Evolutionary conservation across 2,113 vertebrate genomes (phyloP).

Genomic region (Raja brachyura): DNA sequence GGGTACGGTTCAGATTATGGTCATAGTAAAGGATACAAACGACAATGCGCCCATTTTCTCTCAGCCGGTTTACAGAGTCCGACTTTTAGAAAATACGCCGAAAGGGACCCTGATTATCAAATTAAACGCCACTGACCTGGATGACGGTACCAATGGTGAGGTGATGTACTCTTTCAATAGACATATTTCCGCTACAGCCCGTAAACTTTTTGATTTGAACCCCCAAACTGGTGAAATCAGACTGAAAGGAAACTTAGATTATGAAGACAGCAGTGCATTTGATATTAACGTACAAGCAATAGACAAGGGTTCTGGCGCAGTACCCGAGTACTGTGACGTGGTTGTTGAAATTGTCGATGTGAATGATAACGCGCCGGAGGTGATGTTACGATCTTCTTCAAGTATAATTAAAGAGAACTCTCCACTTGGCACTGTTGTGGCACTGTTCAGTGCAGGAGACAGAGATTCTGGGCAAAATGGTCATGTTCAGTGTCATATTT

Average conservation of each 20-base stretch:
- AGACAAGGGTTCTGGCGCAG: conserved; percentile 58
- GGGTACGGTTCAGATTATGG: conserved; percentile 53
- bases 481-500: conserved; percentile 32
- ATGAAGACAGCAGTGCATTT: conserved; percentile 56
- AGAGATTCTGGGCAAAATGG: conserved; percentile 38
- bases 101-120: conserved; percentile 51
- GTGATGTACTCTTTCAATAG: conserved; percentile 63
- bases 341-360: conserved; percentile 63
- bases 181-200: conserved; percentile 55
- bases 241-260: conserved; percentile 60
- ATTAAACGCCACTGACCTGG: conserved; percentile 59
- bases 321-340: conserved; percentile 63
- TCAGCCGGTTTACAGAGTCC: conserved; percentile 59
- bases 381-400: conserved; percentile 62
- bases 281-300: conserved; percentile 68
- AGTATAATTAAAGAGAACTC: conserved; percentile 63
- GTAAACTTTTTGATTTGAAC: conserved; percentile 58
- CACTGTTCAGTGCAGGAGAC: conserved; percentile 61
- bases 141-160: conserved; percentile 67
- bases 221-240: conserved; percentile 55
- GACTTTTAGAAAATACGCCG: conserved; percentile 52
- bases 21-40: conserved; percentile 58
- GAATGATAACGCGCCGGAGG: conserved; percentile 64
- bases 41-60: conserved; percentile 62
- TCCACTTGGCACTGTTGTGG: conserved; percentile 57